Evolutionary conservation across 1,140 invertebrate genomes (phyloP).

Genomic region (Steinernema feltiae): DNA sequence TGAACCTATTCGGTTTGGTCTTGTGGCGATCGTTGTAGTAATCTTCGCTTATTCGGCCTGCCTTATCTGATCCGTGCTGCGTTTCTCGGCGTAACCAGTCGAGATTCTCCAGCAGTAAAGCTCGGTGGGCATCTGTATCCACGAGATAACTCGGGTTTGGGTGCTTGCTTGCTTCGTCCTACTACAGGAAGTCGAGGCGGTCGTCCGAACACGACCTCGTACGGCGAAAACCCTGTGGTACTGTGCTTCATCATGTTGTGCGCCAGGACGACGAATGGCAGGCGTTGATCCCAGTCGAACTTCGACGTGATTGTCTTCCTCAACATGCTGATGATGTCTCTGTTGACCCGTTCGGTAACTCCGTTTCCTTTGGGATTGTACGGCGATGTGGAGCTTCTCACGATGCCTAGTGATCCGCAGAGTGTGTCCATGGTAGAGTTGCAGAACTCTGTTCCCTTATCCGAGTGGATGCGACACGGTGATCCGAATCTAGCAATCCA

Average conservation of each 20-base stretch:
- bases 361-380: slow-evolving; percentile 15
- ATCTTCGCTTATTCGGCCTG: no score
- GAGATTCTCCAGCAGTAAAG: no score
- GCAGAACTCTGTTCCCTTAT: slow-evolving; percentile 11
- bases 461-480: not conserved
- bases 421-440: not conserved
- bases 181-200: no score
- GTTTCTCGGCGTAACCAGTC: no score
- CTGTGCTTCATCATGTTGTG: slow-evolving; percentile 14
- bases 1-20: no score
- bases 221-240: slow-evolving; percentile 5
- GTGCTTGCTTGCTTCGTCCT: no score
- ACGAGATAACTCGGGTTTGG: no score
- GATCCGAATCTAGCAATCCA: not conserved
- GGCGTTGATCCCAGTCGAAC: slow-evolving; percentile 12
- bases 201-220: slow-evolving; percentile 14
- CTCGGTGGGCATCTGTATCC: no score
- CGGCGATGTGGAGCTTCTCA: not conserved
- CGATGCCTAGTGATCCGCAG: not conserved
- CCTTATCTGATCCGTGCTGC: no score
- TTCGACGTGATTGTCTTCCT: not conserved
- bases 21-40: no score
- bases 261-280: not conserved
- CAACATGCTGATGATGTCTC: not conserved
- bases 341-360: not conserved